Percentiles rank a stretch among this genome's conserved stretches.
Conservation (phyloP, 2,797 vertebrate species). For the Chaenodraco wilsoni region DNA sequence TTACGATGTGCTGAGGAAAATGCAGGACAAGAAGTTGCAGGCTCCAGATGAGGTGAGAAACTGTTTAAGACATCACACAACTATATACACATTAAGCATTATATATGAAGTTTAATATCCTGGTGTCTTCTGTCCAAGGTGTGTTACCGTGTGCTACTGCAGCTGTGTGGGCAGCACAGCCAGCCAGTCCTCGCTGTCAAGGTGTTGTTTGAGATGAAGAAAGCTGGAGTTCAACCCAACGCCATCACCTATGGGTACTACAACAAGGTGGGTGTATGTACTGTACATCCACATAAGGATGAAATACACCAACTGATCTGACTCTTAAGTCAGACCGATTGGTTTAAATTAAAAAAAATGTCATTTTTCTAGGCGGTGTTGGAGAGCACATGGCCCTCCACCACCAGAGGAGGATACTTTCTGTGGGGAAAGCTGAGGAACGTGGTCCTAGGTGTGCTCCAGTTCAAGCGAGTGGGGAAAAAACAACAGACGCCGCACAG, state of each 20-base stretch:
- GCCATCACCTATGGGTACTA: slow-evolving; percentile 99
- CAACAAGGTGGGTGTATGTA: slow-evolving; percentile 88
- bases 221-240: slow-evolving; percentile 96
- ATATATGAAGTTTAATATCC: not conserved
- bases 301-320: slow-evolving; percentile 24
- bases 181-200: slow-evolving; percentile 96
- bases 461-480: slow-evolving; percentile 92
- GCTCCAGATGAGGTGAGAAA: slow-evolving; percentile 94
- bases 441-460: slow-evolving; percentile 91
- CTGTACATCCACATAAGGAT: not conserved
- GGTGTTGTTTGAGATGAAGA: slow-evolving; percentile 98
- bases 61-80: not conserved
- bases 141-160: slow-evolving; percentile 97
- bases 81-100: not conserved
- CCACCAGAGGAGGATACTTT: slow-evolving; percentile 95
- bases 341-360: slow-evolving; percentile 6
- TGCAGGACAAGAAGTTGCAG: slow-evolving; percentile 96
- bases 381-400: slow-evolving; percentile 98
- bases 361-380: slow-evolving; percentile 89
- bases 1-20: slow-evolving; percentile 94
- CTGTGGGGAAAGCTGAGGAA: slow-evolving; percentile 98
- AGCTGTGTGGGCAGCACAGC: slow-evolving; percentile 96
- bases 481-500: slow-evolving; percentile 83
- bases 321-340: not conserved
- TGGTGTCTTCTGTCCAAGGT: slow-evolving; percentile 82